Percentiles rank a stretch among this genome's conserved stretches.
These are phyloP conservation scores for Spisula subtruncata DNA, from an alignment of 2,888 invertebrate species.

Conservation along the genomic window DNA sequence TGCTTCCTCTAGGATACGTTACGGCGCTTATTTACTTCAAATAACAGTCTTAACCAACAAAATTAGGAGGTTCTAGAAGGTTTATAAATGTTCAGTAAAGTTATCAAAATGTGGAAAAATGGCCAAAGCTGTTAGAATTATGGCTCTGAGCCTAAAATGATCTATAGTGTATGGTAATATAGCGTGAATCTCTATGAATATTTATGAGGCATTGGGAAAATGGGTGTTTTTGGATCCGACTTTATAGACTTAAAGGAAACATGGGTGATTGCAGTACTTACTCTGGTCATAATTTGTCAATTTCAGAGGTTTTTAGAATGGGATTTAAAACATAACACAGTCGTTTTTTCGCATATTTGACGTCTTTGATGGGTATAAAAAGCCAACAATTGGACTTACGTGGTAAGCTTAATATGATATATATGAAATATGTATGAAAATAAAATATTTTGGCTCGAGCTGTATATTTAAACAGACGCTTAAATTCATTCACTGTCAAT, in stretches of 20 bases:
- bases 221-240: conserved; percentile 56
- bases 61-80: conserved; percentile 67
- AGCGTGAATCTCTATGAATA: conserved; percentile 71
- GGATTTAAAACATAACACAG: conserved; percentile 40
- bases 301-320: conserved; percentile 48
- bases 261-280: conserved; percentile 59
- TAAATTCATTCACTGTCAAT: conserved; percentile 19
- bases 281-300: conserved; percentile 62
- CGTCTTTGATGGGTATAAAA: conserved; percentile 51
- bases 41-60: conserved; percentile 60
- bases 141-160: conserved; percentile 66
- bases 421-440: conserved; percentile 46
- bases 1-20: conserved; percentile 50
- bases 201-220: conserved; percentile 66
- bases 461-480: conserved; percentile 35
- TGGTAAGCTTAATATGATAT: conserved; percentile 30
- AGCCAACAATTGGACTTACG: conserved; percentile 45
- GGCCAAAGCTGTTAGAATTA: conserved; percentile 69
- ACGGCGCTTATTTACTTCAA: conserved; percentile 68
- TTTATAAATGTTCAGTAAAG: conserved; percentile 70
- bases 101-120: conserved; percentile 73
- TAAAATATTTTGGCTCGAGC: conserved; percentile 11
- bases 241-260: conserved; percentile 69
- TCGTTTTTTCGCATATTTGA: conserved; percentile 47
- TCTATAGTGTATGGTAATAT: conserved; percentile 72